Base-by-base conservation (phyloP, 2,113 vertebrate species). In the Taxidea taxus region DNA sequence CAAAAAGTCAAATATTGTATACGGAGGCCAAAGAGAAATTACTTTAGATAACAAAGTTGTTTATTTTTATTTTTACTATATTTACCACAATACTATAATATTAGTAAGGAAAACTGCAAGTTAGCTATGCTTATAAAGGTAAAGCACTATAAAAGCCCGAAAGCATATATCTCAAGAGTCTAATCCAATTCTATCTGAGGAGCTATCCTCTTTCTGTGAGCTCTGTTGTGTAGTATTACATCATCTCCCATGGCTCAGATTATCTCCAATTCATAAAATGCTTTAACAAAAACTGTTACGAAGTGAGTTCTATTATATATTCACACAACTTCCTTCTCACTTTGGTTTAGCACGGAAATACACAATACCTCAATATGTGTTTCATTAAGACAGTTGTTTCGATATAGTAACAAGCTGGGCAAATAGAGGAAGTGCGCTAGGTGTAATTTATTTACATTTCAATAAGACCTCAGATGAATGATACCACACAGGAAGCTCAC, bases 381-480 rank as follows among this genome's bases (percentile, higher is more conserved):
- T 98, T 97, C 97, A 98, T 93, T 97, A 97, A 93, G 96, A 96
- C 92, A 87, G 62, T 95, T 98, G 95, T 98, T 98, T 98, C 75
- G 60, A 94, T 58, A 95, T 10, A 47, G 89, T 97, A 97, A 97
- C 96, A 98, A 98, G 98, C 95, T 96, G 92, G 95, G 87, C 1
- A 91, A 97, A 98, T 93, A 98, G 95, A 98, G 98, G 97, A 98
- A 98, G 97, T 91, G 82, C 96, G 94, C 84, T 49, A 56, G 87
- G 95, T 93, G 64, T 97, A 98, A 98, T 98, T 98, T 98, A 98
- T 98, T 98, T 98, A 98, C 97, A 98, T 98, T 98, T 98, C 96
- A 98, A 97, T 97, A 98, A 97, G 97, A 96, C 97, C 95, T 98
- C 95, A 98, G 95, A 98, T 94, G 97, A 75, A 88, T 96, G 68